These are phyloP conservation scores for Embidobia sp. DNA, from an alignment of 2,888 invertebrate species.

Conservation along the genomic window DNA sequence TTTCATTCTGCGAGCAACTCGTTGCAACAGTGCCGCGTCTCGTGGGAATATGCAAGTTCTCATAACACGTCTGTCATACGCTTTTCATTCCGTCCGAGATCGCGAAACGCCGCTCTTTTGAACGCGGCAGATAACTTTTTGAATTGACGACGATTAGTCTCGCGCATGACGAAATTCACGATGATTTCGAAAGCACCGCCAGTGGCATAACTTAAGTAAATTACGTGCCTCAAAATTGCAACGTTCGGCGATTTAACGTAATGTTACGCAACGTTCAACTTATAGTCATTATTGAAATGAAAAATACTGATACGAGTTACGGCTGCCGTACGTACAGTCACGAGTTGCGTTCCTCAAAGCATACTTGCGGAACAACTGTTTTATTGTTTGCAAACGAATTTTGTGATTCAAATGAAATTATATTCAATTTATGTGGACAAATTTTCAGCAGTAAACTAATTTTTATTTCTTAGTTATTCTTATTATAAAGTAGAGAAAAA, in stretches of 20 bases:
- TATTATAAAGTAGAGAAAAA: too few species aligned
- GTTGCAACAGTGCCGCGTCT: constrained; percentile 44
- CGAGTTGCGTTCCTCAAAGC: constrained; percentile 5
- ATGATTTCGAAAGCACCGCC: constrained; percentile 57
- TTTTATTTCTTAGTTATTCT: too few species aligned
- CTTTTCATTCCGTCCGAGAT: constrained; percentile 54
- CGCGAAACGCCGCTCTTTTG: constrained; percentile 47
- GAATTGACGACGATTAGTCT: constrained; percentile 62
- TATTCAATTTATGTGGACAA: too few species aligned
- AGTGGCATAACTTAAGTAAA: constrained; percentile 62
- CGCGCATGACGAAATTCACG: constrained; percentile 56
- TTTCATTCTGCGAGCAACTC: constrained; percentile 9
- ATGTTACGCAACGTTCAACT: constrained; percentile 32
- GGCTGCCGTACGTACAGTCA: neutral
- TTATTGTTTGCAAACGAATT: neutral
- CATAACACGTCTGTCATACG: constrained; percentile 62
- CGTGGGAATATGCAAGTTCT: constrained; percentile 63
- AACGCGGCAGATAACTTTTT: constrained; percentile 56
- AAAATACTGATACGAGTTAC: constrained; percentile 22
- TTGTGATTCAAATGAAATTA: too few species aligned
- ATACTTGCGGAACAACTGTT: neutral
- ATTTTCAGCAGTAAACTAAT: too few species aligned
- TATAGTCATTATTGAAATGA: constrained; percentile 43
- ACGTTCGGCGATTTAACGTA: constrained; percentile 45
- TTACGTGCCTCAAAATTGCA: constrained; percentile 51